Base-by-base conservation (phyloP, 2,888 invertebrate genomes). In the Mycalesis mineus region DNA sequence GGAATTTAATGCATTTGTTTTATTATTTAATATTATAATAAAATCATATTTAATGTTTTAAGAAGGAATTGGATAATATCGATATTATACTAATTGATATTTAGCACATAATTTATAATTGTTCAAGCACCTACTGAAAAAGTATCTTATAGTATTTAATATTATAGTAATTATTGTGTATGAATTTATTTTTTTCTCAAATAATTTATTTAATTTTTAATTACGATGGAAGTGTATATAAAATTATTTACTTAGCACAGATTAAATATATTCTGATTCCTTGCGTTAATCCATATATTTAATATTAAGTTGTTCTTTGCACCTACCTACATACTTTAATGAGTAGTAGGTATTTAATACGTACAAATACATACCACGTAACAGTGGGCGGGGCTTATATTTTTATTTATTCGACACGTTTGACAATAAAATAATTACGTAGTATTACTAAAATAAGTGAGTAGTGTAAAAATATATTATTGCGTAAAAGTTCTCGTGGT, bases 391-490 rank as follows among this genome's bases (percentile, higher is more conserved):
- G 54, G 14, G 50, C 31, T 44, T 29, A n/a, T 39, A 47, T 33
- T 52, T 49, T 14, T 65, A 65, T 78, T 82, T 73, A 72, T 79
- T 86, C 80, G 77, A 83, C 86, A 86, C 80, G 81, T 83, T 84
- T 80, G 88, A 88, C 88, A 88, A 88, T 88, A 88, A 88, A 82
- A 74, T 77, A 74, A 80, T 74, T 79, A 74, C 79, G 74, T 84
- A 86, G 82, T 86, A 84, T 84, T 71, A 68, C 64, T 65, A 65
- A 79, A 79, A 78, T 83, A 82, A 78, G 75, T 31, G 11, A 78
- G 74, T 80, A 80, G 80, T 77, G 72, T 72, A 74, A 76, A 76
- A 75, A 78, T 80, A 73, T 73, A 69, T 67, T 78, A 78, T 76
- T 78, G 75, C 78, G 74, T 79, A 77, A 80, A 75, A 67, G 74